Evolutionary conservation across 2,113 vertebrate species (phyloP), one percentile per base, ranked within the genome.

Genomic region (Cottus gobio): DNA sequence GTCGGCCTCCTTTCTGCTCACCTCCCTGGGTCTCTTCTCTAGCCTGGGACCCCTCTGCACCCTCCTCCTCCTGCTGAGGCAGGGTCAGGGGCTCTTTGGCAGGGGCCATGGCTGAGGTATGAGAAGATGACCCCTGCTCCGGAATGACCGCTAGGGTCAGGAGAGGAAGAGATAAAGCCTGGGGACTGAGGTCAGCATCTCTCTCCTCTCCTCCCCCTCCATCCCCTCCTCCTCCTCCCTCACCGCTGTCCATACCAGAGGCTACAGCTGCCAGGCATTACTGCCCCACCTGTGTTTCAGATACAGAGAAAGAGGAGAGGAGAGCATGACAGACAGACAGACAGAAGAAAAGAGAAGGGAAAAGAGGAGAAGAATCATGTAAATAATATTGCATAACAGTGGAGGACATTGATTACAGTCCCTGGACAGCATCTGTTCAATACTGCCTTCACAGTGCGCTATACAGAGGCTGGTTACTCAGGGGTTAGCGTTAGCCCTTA

Each of bases 21-120:
- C 94, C 50, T 90, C 93, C 1, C 92, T 93, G 46, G 93, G 94
- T 62, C 93, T 95, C 48, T 93, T 95, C 39, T 94, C 95, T 48
- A 94, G 94, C 85, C 87, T 84, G 85, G 89, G 87, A 89, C 92
- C 91, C 88, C 89, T 92, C 90, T 91, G 83, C 82, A 39, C 87
- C 89, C 92, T 80, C 86, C 82, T 87, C 86, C 83, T 79, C 83
- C 87, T 86, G 77, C 84, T 71, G 87, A 64, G 78, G 88, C 88
- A 86, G 87, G 90, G 85, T 91, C 83, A 81, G 82, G 54, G 95
- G 95, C 95, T 96, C 95, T 95, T 96, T 96, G 94, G 96, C 95
- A 90, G 96, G 96, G 91, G 95, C 96, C 93, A 95, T 92, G 85
- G 96, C 96, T 96, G 97, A 97, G 96, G 96, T 97, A 96, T 96